Conservation (phyloP, 2,888 invertebrate genomes). For the Machimus atricapillus region DNA sequence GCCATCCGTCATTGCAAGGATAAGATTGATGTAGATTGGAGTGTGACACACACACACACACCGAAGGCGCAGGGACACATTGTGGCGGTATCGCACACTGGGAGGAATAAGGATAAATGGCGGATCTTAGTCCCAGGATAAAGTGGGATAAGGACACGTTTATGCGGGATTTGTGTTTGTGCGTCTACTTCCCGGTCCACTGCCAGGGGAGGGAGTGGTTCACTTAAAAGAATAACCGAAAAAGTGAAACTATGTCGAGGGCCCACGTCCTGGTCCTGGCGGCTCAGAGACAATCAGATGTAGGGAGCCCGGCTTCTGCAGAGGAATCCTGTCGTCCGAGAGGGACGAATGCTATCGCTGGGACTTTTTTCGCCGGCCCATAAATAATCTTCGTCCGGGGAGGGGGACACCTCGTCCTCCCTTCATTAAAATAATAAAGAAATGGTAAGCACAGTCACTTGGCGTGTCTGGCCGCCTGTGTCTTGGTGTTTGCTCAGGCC, state of each 20-base stretch:
- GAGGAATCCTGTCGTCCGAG: background rate
- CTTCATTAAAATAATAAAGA: conserved; percentile 41
- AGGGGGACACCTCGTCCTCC: background rate
- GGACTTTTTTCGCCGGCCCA: conserved; percentile 13
- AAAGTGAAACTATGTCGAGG: conserved; percentile 19
- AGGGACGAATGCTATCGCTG: background rate
- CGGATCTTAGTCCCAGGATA: conserved; percentile 44
- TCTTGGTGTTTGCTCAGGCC: background rate
- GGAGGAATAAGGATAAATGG: conserved; percentile 45
- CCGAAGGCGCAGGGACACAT: background rate
- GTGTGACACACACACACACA: conserved; percentile 61
- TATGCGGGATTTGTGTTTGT: conserved; percentile 41
- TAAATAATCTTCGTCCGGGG: conserved; percentile 15
- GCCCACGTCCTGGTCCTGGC: background rate
- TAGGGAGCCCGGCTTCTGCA: background rate
- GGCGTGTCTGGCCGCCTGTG: background rate
- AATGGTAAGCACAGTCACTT: conserved; percentile 30
- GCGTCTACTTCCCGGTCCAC: conserved; percentile 9
- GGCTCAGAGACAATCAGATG: background rate
- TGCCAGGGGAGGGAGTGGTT: background rate
- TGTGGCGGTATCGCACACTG: background rate
- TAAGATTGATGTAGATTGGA: conserved; percentile 64
- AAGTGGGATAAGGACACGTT: conserved; percentile 45
- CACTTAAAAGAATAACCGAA: conserved; percentile 33
- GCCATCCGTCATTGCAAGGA: conserved; percentile 64